Evolutionary conservation across 2,113 vertebrate genomes (phyloP).

Genomic region (Cervus canadensis): DNA sequence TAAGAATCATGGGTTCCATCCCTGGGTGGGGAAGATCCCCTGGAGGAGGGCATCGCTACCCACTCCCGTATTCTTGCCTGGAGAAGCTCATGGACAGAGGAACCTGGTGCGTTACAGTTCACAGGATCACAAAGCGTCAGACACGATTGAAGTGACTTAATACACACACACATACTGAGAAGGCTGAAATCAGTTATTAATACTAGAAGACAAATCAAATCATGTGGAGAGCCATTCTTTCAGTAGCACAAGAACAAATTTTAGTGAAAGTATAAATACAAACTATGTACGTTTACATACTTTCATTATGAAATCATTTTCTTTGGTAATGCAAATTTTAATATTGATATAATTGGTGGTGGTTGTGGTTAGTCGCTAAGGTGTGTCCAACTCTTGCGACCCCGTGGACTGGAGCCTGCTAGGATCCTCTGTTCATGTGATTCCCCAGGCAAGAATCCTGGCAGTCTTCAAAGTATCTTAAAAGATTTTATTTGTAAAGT

Average conservation of each 20-base stretch:
- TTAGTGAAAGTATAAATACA: neutral
- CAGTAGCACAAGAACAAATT: neutral
- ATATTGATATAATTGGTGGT: neutral
- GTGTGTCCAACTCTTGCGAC: neutral
- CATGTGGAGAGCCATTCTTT: neutral
- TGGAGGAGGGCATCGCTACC: neutral
- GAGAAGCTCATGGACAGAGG: neutral
- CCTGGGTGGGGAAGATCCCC: neutral
- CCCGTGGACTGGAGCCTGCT: neutral
- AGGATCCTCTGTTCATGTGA: neutral
- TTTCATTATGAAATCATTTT: constrained; percentile 9
- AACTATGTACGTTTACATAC: neutral
- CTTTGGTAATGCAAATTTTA: neutral
- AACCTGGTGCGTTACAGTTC: neutral
- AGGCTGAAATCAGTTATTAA: neutral
- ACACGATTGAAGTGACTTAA: neutral
- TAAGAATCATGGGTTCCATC: neutral
- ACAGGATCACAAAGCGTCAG: neutral
- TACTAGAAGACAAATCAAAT: neutral
- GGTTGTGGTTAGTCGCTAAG: neutral
- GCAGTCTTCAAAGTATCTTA: neutral
- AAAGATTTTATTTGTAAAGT: neutral
- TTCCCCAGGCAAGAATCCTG: neutral
- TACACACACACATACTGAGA: neutral
- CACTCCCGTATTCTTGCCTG: neutral